phyloP scores from a whole-genome alignment of 2,888 invertebrate genomes.

The Agrochola macilenta region DNA sequence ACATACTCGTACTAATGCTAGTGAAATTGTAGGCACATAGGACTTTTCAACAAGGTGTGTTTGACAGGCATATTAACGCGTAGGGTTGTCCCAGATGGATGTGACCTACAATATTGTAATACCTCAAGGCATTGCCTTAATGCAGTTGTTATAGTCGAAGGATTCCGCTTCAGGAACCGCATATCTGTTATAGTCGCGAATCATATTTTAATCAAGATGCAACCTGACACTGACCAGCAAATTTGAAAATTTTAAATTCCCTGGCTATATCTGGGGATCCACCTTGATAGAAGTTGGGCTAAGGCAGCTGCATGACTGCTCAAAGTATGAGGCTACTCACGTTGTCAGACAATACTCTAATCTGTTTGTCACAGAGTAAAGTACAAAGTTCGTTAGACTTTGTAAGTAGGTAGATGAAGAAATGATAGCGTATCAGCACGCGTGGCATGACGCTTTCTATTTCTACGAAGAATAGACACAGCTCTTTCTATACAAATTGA shows the following conservation, averaged over 20 bases:
- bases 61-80: conserved; percentile 10
- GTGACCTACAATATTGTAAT: background rate
- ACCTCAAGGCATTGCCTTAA: background rate
- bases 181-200: too few relatives aligned
- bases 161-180: too few relatives aligned
- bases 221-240: too few relatives aligned
- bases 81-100: conserved; percentile 17
- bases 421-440: conserved; percentile 9
- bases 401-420: background rate
- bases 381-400: background rate
- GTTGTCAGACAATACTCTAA: background rate
- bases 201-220: too few relatives aligned
- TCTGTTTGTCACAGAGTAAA: background rate
- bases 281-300: background rate
- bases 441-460: too few relatives aligned
- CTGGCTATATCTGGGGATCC: too few relatives aligned
- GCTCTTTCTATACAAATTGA: too few relatives aligned
- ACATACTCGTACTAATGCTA: background rate
- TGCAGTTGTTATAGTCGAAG: background rate
- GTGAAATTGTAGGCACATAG: conserved; percentile 11
- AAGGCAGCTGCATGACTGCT: background rate
- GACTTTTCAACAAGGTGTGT: background rate
- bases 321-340: too few relatives aligned
- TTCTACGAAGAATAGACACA: too few relatives aligned
- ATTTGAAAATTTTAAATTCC: too few relatives aligned